These are phyloP conservation scores for Halocaridina rubra DNA, from an alignment of 2,888 invertebrate genomes.

Conservation along the genomic window DNA sequence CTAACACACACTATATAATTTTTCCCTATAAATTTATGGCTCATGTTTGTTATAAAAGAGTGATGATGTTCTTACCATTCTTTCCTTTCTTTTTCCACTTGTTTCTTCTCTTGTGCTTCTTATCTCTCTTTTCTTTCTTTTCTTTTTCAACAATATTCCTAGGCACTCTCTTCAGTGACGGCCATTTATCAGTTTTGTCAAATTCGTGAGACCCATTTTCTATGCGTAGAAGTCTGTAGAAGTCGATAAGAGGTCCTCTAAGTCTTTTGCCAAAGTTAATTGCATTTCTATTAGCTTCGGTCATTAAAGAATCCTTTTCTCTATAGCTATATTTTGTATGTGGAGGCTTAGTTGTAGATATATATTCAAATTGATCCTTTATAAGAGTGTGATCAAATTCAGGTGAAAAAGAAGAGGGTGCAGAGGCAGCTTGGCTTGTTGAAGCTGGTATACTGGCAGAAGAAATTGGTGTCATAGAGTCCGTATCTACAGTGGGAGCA, in stretches of 20 bases:
- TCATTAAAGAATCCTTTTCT: no score
- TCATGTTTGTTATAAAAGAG: no score
- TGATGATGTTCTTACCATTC: constrained; percentile 9
- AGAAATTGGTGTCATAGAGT: neutral
- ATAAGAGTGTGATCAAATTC: no score
- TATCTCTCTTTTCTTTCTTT: constrained; percentile 28
- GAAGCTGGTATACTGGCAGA: neutral
- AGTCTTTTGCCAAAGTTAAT: constrained; percentile 27
- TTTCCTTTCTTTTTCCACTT: constrained; percentile 52
- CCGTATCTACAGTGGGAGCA: neutral
- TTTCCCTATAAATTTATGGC: no score
- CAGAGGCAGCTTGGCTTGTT: neutral
- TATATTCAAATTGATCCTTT: no score
- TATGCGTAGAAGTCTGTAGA: constrained; percentile 32
- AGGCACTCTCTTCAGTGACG: constrained; percentile 17
- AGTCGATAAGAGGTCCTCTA: constrained; percentile 42
- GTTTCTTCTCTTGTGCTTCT: constrained; percentile 45
- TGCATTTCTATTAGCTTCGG: neutral
- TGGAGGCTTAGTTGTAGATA: no score
- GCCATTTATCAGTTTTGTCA: neutral
- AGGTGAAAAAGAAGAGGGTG: neutral
- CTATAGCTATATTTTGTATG: no score
- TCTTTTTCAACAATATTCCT: constrained; percentile 13
- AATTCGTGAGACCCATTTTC: constrained; percentile 10
- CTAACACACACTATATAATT: no score